Evolutionary conservation across 2,888 invertebrate genomes (phyloP).

Genomic region (Zaprionus bogoriensis): DNA sequence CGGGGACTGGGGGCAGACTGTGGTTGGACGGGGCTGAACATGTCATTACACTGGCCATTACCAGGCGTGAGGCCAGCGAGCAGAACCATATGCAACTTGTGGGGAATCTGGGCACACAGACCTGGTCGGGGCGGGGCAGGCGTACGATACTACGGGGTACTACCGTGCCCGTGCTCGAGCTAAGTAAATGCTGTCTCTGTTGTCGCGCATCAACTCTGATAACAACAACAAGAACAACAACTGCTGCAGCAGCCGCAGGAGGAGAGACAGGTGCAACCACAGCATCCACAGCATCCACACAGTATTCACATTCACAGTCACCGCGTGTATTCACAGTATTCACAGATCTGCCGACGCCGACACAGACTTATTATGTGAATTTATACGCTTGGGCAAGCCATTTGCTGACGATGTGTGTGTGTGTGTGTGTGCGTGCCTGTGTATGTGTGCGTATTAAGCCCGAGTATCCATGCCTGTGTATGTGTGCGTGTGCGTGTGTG

Average conservation of each 20-base stretch:
- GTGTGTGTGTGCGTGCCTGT: slow-evolving; percentile 4
- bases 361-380: slow-evolving; percentile 73
- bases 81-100: slow-evolving; percentile 14
- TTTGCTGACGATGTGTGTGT: slow-evolving; percentile 17
- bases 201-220: slow-evolving; percentile 52
- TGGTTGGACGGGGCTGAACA: slow-evolving; percentile 38
- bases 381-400: slow-evolving; percentile 68
- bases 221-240: slow-evolving; percentile 39
- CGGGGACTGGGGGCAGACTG: slow-evolving; percentile 5
- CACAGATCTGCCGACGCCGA: slow-evolving; percentile 49
- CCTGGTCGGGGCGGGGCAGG: slow-evolving; percentile 11
- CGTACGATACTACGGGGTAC: slow-evolving; percentile 35
- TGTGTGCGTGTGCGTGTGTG: slow-evolving; percentile 9
- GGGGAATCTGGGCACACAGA: slow-evolving; percentile 20
- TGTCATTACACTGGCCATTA: slow-evolving; percentile 61
- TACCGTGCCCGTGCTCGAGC: slow-evolving; percentile 50
- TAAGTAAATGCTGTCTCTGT: slow-evolving; percentile 20
- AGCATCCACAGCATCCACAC: slow-evolving; percentile 33
- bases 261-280: slow-evolving; percentile 36
- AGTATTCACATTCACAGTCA: too few species aligned
- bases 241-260: background rate
- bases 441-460: too few species aligned
- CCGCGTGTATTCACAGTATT: slow-evolving; percentile 10
- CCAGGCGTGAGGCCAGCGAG: slow-evolving; percentile 17
- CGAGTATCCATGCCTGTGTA: too few species aligned